A percentile compares a stretch with the other conserved stretches of the same genome.
phyloP scores from a whole-genome alignment of 2,797 vertebrate species.

The Tadarida brasiliensis region DNA sequence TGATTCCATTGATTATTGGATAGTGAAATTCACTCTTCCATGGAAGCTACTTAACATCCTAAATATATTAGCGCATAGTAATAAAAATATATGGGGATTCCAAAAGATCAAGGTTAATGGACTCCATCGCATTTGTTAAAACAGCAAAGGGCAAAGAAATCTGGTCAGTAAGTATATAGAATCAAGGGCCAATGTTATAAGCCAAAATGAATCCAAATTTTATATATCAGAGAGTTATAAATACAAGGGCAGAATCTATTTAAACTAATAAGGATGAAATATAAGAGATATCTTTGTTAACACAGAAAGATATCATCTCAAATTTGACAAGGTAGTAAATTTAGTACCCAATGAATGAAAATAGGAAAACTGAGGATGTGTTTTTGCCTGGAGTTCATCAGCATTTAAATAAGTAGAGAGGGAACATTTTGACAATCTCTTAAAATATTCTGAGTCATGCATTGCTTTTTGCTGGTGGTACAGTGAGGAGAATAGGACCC shows the following conservation, averaged over 20 bases:
- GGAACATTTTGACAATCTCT: neutral
- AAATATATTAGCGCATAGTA: neutral
- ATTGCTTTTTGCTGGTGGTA: neutral
- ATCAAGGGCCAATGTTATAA: neutral
- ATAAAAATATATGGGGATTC: slow-evolving; percentile 27
- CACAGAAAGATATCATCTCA: neutral
- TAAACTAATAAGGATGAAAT: neutral
- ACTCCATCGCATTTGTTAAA: neutral
- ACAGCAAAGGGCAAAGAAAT: slow-evolving; percentile 6
- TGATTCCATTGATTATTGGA: neutral
- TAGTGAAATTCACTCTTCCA: neutral
- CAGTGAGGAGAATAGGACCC: neutral
- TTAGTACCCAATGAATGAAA: neutral
- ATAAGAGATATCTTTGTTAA: neutral
- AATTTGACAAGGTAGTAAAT: neutral
- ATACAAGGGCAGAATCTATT: neutral
- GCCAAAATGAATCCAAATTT: neutral
- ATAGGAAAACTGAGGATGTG: neutral
- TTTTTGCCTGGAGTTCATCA: neutral
- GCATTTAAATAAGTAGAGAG: neutral
- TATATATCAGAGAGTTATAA: slow-evolving; percentile 2
- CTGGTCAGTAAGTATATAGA: neutral
- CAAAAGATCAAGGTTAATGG: neutral
- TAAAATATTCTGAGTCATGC: neutral
- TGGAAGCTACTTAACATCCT: neutral